Base-by-base conservation (phyloP, 2,797 vertebrate genomes). In the Sphenopsis melanotis region DNA sequence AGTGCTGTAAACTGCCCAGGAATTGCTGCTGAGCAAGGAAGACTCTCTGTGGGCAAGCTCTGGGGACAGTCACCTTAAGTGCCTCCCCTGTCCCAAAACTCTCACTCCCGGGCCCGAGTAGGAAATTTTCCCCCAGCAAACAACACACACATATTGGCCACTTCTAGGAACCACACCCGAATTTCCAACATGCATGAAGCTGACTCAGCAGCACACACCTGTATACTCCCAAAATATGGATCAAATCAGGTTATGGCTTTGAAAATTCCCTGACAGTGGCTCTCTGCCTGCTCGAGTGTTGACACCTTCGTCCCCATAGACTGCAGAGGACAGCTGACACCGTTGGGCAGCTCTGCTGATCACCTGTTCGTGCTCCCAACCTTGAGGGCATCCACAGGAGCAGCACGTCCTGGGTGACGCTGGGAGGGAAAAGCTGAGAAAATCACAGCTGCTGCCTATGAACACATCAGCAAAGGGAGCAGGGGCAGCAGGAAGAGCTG, bases 21-120 rank as follows among this genome's bases (percentile, higher is more conserved):
- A 87, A 56, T 22, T 4, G 0, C 34, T 60, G 65, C 56, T 50
- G 56, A 88, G 53, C 46, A n/a, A 57, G 37, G n/a, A 42, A n/a
- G 17, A 30, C 2, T n/a, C 5, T 34, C 0, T 0, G 34, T 29
- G 44, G n/a, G 32, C 18, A 4, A 59, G 75, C 30, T 52, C 72
- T 30, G 41, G 53, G 44, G 34, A 88, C 52, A 74, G 14, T 27
- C 56, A 83, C 41, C 34, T 13, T 1, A 32, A 49, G 30, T 1
- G 0, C 12, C 12, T 39, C 17, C 42, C 32, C 41, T 12, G 30
- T 23, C 26, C 56, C 47, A 26, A 27, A 89, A 44, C 15, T 79
- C 47, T 59, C 18, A 21, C 39, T 76, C n/a, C 72, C 24, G 8
- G 2, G 2, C 18, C 0, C 0, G 0, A 75, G 13, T 1, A 42